Evolutionary conservation across 2,797 vertebrate genomes (phyloP).

Genomic region (Characodon lateralis): DNA sequence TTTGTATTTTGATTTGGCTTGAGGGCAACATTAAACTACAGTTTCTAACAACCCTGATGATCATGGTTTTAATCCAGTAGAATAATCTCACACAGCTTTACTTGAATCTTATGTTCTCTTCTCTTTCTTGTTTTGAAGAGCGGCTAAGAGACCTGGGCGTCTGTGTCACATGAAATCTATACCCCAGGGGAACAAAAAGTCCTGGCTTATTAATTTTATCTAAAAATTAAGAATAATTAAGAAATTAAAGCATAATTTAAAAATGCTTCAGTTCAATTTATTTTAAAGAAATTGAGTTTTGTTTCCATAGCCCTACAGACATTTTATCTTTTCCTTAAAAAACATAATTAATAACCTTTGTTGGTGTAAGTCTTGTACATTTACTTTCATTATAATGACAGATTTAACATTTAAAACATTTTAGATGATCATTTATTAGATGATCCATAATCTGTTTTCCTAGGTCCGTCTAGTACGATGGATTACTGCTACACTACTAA

Average conservation of each 20-base stretch:
- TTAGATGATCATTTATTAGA: neutral
- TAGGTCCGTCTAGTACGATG: neutral
- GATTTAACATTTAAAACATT: neutral
- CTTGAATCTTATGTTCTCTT: neutral
- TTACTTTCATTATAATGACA: no score
- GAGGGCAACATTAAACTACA: neutral
- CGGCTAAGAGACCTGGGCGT: neutral
- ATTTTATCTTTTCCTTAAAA: neutral
- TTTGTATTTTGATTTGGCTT: neutral
- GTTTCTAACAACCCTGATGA: neutral
- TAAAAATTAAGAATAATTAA: neutral
- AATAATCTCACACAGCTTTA: neutral
- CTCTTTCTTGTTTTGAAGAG: neutral
- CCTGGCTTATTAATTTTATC: neutral
- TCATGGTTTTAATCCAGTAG: neutral
- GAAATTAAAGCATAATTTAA: neutral
- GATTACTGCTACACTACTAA: neutral
- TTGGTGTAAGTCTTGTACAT: neutral
- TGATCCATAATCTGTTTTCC: neutral
- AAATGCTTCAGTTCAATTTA: neutral
- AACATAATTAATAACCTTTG: neutral
- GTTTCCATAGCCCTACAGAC: neutral
- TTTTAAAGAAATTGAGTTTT: neutral
- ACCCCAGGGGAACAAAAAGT: neutral
- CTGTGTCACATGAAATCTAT: no score